Percentiles rank a stretch among this genome's conserved stretches.
Evolutionary conservation across 37 sponge, comb jelly and placozoan genomes (phyloP).

Genomic region (Halisarca cf. caerulea): DNA sequence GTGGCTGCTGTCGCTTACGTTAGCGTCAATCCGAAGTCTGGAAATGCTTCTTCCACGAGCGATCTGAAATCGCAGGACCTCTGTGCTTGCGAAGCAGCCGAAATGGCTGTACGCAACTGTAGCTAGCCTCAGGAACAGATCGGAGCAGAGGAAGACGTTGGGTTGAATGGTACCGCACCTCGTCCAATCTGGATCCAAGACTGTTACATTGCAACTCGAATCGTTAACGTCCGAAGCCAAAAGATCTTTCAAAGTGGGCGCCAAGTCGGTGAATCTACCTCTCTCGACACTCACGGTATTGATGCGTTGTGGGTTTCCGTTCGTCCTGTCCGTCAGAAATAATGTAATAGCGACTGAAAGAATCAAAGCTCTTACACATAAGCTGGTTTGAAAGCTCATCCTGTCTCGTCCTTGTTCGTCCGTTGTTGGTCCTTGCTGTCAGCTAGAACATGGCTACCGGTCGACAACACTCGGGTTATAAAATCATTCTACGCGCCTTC

Average conservation of each 20-base stretch:
- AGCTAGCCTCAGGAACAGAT: background rate
- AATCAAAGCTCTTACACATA: too few relatives aligned
- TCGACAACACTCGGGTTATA: too few relatives aligned
- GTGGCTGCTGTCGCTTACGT: background rate
- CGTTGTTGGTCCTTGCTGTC: too few relatives aligned
- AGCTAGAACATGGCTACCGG: too few relatives aligned
- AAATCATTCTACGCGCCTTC: too few relatives aligned
- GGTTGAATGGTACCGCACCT: background rate
- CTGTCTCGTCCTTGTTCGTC: too few relatives aligned
- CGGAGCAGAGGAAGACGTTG: background rate
- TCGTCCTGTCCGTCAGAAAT: conserved; percentile 11
- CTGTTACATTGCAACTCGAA: background rate
- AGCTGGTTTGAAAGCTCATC: too few relatives aligned
- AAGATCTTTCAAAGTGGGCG: background rate
- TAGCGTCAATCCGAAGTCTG: background rate
- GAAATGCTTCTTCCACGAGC: background rate
- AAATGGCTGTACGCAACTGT: background rate
- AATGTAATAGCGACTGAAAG: background rate
- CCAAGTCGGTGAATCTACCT: background rate
- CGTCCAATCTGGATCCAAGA: background rate
- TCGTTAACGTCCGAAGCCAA: background rate
- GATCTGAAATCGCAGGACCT: background rate
- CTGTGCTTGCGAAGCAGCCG: background rate
- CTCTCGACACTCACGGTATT: background rate
- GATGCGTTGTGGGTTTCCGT: background rate